phyloP scores from a whole-genome alignment of 1,140 invertebrate genomes.

The Gryllus bimaculatus region DNA sequence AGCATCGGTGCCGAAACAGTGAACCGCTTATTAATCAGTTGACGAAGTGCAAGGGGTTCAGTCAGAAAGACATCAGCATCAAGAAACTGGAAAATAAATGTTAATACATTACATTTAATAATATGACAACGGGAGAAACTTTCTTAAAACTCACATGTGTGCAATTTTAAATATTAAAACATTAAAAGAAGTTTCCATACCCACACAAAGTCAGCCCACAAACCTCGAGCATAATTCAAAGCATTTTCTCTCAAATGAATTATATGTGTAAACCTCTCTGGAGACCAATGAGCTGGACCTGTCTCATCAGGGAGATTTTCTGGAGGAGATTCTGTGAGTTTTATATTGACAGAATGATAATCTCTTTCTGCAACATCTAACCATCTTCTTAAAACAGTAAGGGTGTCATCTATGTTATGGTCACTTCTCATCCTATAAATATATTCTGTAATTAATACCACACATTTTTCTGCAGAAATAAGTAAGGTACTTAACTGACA shows the following conservation, averaged over 20 bases:
- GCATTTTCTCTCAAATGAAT: slow-evolving; percentile 74
- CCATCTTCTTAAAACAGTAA: slow-evolving; percentile 68
- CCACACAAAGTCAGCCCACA: slow-evolving; percentile 80
- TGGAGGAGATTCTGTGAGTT: slow-evolving; percentile 43
- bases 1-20: slow-evolving; percentile 74
- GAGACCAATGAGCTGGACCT: slow-evolving; percentile 62
- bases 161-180: neutral
- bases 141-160: no score
- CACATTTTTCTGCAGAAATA: no score
- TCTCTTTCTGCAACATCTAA: slow-evolving; percentile 42
- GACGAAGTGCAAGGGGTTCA: slow-evolving; percentile 54
- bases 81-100: slow-evolving; percentile 57
- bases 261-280: slow-evolving; percentile 65
- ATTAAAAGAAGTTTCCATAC: slow-evolving; percentile 34
- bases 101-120: neutral
- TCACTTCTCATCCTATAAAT: slow-evolving; percentile 73
- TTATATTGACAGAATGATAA: slow-evolving; percentile 65
- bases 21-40: slow-evolving; percentile 55
- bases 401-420: slow-evolving; percentile 72
- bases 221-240: slow-evolving; percentile 55
- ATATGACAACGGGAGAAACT: neutral
- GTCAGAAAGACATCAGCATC: slow-evolving; percentile 83
- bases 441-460: no score
- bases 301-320: slow-evolving; percentile 49
- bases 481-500: no score